Base-by-base conservation (phyloP, 2,113 vertebrate species). In the Strix uralensis region DNA sequence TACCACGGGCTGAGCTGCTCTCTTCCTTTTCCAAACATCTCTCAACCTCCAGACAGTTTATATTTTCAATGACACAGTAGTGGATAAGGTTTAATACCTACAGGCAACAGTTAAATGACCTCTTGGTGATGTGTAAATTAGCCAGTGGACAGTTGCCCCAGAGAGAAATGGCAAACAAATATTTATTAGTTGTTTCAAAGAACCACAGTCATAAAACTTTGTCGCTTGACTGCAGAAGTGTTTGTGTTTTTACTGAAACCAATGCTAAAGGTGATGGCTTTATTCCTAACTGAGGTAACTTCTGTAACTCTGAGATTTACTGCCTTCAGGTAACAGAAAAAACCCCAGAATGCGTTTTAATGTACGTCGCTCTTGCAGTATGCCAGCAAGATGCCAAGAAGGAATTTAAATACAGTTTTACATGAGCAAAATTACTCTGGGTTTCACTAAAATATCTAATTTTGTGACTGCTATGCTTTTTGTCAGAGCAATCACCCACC, bases 131-230 rank as follows among this genome's bases (percentile, higher is more conserved):
- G 78, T 70, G 74, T 95, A 94, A 95, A 97, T 97, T 97, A 94
- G 74, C 29, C 58, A 92, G 62, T 62, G 87, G 92, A 95, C 95
- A 94, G 81, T 92, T 85, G 78, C 29, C 52, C 92, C 78, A 67
- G 81, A 91, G 89, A 96, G 91, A 81, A 95, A 95, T 90, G 92
- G 96, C 95, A 95, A 95, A 96, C 88, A 96, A 97, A 92, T 95
- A 94, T 97, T 96, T 96, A 87, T 91, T 82, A 88, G 91, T 95
- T 94, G 66, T 96, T 97, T 82, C 92, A 94, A 95, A 91, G 94
- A 91, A 81, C 94, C 84, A 47, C 81, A 90, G 86, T 88, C 71
- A 52, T 95, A 95, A 96, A 97, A 94, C 86, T 96, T 85, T 44
- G 91, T 51, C 67, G 1, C 80, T 80, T 69, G 59, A 44, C 91